phyloP scores from a whole-genome alignment of 1,140 invertebrate species.

The Ruditapes philippinarum region DNA sequence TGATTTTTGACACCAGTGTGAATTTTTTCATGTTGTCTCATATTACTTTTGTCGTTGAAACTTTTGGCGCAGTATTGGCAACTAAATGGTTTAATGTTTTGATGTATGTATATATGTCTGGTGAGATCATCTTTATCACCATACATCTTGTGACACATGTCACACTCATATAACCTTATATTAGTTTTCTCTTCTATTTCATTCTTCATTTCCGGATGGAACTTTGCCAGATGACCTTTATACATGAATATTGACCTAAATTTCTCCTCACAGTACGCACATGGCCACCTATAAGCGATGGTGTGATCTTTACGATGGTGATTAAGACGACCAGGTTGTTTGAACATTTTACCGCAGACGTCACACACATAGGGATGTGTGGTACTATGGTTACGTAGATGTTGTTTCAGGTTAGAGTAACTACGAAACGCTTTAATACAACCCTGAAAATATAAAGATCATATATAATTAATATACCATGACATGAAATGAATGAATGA shows the following conservation, averaged over 20 bases:
- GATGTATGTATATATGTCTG: slow-evolving; percentile 62
- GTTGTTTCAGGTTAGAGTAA: slow-evolving; percentile 97
- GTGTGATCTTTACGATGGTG: slow-evolving; percentile 61
- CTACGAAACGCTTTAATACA: slow-evolving; percentile 98
- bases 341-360: slow-evolving; percentile 90
- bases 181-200: slow-evolving; percentile 51
- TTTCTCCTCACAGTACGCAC: slow-evolving; percentile 54
- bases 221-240: slow-evolving; percentile 59
- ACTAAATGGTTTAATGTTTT: slow-evolving; percentile 71
- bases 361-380: slow-evolving; percentile 98
- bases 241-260: slow-evolving; percentile 61
- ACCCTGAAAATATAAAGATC: slow-evolving; percentile 85
- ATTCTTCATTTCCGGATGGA: slow-evolving; percentile 47
- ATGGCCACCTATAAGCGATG: slow-evolving; percentile 39
- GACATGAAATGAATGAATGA: too few species aligned
- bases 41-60: slow-evolving; percentile 70
- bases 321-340: slow-evolving; percentile 64
- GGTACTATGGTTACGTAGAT: slow-evolving; percentile 98
- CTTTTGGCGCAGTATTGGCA: slow-evolving; percentile 78
- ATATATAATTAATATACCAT: too few species aligned
- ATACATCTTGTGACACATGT: slow-evolving; percentile 55
- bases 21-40: slow-evolving; percentile 62
- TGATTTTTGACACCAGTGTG: slow-evolving; percentile 53
- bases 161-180: slow-evolving; percentile 58
- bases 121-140: slow-evolving; percentile 63